Percentiles rank a stretch among this genome's conserved stretches.
phyloP scores from a whole-genome alignment of 2,888 invertebrate genomes.

The Perizoma flavofasciatum region DNA sequence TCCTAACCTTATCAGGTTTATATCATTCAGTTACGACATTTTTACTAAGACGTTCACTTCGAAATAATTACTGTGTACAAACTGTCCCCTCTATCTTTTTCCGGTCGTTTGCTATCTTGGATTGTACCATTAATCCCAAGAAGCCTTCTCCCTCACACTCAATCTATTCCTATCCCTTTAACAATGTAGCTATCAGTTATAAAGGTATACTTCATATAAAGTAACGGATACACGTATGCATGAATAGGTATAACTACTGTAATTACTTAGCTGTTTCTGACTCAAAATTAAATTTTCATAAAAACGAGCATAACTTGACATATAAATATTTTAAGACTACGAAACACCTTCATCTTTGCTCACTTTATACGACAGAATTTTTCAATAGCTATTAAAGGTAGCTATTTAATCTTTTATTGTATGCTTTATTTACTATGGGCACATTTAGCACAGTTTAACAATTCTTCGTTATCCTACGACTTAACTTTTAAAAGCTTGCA shows the following conservation, averaged over 20 bases:
- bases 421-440: no score
- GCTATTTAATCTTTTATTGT: no score
- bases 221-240: neutral
- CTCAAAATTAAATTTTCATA: constrained; percentile 26
- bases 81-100: constrained; percentile 63
- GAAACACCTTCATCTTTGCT: constrained; percentile 39
- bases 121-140: constrained; percentile 60
- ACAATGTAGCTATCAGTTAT: neutral
- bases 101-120: constrained; percentile 60
- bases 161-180: constrained; percentile 10
- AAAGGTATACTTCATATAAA: neutral
- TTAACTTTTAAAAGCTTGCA: no score
- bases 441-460: no score
- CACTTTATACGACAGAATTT: constrained; percentile 5
- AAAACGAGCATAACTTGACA: constrained; percentile 20
- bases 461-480: no score
- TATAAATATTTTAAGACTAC: constrained; percentile 38
- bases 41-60: constrained; percentile 28
- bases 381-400: no score
- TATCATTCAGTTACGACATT: no score
- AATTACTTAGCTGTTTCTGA: constrained; percentile 28
- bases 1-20: no score
- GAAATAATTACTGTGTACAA: constrained; percentile 72
- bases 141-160: constrained; percentile 41
- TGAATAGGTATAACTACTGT: constrained; percentile 10